Conservation (phyloP, 2,888 invertebrate species). For the Stenchaetothrips biformis region DNA sequence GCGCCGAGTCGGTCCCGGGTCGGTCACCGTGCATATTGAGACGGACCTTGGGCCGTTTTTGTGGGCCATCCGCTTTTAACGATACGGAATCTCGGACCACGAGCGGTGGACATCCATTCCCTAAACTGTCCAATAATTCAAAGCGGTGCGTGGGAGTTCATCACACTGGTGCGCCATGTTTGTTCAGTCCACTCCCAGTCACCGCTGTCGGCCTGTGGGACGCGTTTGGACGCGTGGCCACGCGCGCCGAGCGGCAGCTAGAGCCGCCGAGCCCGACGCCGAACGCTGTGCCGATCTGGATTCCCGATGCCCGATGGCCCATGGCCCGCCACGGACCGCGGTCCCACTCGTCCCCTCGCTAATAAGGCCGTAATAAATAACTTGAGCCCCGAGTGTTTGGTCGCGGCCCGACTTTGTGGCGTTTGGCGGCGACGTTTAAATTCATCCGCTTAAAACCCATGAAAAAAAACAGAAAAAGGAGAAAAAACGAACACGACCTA, state of each 20-base stretch:
- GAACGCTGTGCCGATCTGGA: conserved; percentile 17
- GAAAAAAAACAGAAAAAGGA: too few relatives aligned
- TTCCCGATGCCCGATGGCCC: conserved; percentile 30
- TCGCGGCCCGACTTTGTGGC: neutral
- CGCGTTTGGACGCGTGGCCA: too few relatives aligned
- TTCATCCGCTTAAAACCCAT: too few relatives aligned
- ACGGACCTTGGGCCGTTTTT: neutral
- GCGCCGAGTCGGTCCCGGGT: neutral
- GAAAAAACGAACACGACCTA: too few relatives aligned
- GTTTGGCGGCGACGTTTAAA: too few relatives aligned
- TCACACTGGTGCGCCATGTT: too few relatives aligned
- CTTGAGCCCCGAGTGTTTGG: neutral
- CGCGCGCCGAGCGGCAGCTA: neutral
- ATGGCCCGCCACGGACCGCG: conserved; percentile 24
- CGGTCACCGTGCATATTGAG: neutral
- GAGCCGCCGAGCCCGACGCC: neutral
- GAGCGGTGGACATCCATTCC: too few relatives aligned
- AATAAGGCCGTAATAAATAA: conserved; percentile 21
- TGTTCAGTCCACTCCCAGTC: too few relatives aligned
- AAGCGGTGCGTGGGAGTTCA: too few relatives aligned
- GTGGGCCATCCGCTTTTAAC: neutral
- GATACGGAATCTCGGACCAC: neutral
- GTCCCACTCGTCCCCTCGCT: neutral
- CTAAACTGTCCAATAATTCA: too few relatives aligned
- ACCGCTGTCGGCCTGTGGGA: too few relatives aligned